A percentile compares a stretch with the other conserved stretches of the same genome.
These are phyloP conservation scores for Mormyrus proboscirostris DNA, from an alignment of 2,797 vertebrate species.

Conservation along the genomic window DNA sequence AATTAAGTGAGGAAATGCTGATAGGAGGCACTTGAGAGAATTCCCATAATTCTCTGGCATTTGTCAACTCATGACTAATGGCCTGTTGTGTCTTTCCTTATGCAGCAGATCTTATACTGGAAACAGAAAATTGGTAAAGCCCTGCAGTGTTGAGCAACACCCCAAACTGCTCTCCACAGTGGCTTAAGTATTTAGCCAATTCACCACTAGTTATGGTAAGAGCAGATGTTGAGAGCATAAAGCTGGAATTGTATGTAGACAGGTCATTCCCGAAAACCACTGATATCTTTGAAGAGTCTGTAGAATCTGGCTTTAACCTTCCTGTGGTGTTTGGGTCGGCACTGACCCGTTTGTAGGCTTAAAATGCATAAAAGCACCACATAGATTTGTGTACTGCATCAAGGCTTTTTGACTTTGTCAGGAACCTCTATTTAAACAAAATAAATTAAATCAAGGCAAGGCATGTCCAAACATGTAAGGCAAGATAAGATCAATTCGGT, in stretches of 20 bases:
- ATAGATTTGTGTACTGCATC: too few species aligned
- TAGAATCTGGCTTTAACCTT: not conserved
- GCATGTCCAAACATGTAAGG: too few species aligned
- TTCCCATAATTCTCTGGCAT: not conserved
- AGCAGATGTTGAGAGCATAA: not conserved
- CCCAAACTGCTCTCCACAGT: not conserved
- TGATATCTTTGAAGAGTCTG: not conserved
- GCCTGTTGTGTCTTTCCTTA: not conserved
- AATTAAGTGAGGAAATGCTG: not conserved
- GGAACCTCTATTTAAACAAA: too few species aligned
- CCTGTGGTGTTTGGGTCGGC: too few species aligned
- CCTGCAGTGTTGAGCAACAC: not conserved
- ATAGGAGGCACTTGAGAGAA: not conserved
- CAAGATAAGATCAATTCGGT: too few species aligned
- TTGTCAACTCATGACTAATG: not conserved
- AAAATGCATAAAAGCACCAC: too few species aligned
- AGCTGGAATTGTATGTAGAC: too few species aligned
- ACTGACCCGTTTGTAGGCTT: too few species aligned
- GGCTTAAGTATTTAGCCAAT: not conserved
- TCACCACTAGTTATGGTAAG: not conserved
- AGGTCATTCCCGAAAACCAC: not conserved
- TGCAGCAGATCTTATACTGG: not conserved
- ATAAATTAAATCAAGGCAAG: too few species aligned
- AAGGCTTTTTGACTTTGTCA: too few species aligned
- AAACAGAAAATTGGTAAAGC: not conserved